These are phyloP conservation scores for Miniopterus natalensis DNA, from an alignment of 2,113 vertebrate genomes.

Conservation along the genomic window DNA sequence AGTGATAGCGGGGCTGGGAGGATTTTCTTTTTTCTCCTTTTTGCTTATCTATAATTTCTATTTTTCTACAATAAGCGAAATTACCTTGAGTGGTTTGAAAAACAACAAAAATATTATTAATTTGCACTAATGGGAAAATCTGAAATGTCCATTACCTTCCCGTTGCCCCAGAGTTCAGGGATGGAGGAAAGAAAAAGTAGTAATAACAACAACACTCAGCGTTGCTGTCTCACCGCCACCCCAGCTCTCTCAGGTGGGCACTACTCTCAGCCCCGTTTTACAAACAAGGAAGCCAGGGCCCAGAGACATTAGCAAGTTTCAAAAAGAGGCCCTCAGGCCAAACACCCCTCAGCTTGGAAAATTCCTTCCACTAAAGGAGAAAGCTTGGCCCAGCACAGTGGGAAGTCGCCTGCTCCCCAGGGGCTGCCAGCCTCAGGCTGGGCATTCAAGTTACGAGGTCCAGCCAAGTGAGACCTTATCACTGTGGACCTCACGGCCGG, in stretches of 20 bases:
- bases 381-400: not conserved
- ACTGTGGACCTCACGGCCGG: not conserved
- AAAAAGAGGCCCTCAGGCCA: not conserved
- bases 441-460: slow-evolving; percentile 1
- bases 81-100: not conserved
- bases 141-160: slow-evolving; percentile 22
- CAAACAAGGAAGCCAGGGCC: slow-evolving; percentile 45
- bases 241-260: not conserved
- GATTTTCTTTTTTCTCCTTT: not conserved
- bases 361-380: slow-evolving; percentile 52
- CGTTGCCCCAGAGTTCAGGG: not conserved
- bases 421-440: not conserved
- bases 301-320: slow-evolving; percentile 47
- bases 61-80: slow-evolving; percentile 39
- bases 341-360: slow-evolving; percentile 56
- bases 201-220: not conserved
- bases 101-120: not conserved
- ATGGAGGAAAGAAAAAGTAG: not conserved
- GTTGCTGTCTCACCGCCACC: not conserved
- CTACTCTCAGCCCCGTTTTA: slow-evolving; percentile 59
- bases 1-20: not conserved
- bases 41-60: not conserved
- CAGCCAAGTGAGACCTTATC: slow-evolving; percentile 57
- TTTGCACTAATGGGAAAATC: slow-evolving; percentile 46
- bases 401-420: not conserved